Evolutionary conservation across 2,888 invertebrate species (phyloP).

Genomic region (Ganaspis brasiliensis): DNA sequence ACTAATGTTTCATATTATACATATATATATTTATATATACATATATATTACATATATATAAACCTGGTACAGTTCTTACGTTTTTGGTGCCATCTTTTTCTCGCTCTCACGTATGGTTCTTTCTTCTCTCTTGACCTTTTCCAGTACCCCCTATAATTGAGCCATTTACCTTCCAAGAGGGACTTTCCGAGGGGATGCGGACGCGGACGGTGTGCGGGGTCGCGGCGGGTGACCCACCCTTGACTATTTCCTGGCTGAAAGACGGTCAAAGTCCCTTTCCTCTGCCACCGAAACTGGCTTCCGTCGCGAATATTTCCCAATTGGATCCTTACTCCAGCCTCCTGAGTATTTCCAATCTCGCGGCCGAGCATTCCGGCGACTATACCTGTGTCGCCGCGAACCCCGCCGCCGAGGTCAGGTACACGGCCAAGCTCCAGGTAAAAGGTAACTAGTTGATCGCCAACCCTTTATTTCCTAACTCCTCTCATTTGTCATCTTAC

Average conservation of each 20-base stretch:
- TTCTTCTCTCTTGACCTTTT: slow-evolving; percentile 82
- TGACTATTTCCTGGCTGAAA: slow-evolving; percentile 91
- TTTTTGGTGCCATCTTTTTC: slow-evolving; percentile 82
- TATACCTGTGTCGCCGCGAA: slow-evolving; percentile 91
- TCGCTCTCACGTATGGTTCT: slow-evolving; percentile 84
- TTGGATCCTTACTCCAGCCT: slow-evolving; percentile 90
- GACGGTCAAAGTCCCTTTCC: slow-evolving; percentile 85
- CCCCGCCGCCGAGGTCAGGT: slow-evolving; percentile 90
- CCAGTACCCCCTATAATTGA: slow-evolving; percentile 93
- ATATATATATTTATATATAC: slow-evolving; percentile 59
- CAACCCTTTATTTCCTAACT: slow-evolving; percentile 66
- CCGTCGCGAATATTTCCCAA: slow-evolving; percentile 85
- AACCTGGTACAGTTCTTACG: slow-evolving; percentile 76
- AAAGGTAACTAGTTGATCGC: slow-evolving; percentile 86
- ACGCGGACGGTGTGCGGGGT: slow-evolving; percentile 91
- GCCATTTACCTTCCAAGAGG: slow-evolving; percentile 92
- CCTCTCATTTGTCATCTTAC: not conserved
- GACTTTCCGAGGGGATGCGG: slow-evolving; percentile 90
- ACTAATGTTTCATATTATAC: slow-evolving; percentile 60
- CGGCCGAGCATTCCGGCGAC: slow-evolving; percentile 88
- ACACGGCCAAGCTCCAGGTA: slow-evolving; percentile 90
- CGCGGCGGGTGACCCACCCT: slow-evolving; percentile 90
- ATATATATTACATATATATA: slow-evolving; percentile 60
- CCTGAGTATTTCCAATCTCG: slow-evolving; percentile 89
- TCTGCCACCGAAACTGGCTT: slow-evolving; percentile 84